Evolutionary conservation across 2,113 vertebrate species (phyloP), one percentile per base, ranked within the genome.

Genomic region (Poeciliopsis prolifica): DNA sequence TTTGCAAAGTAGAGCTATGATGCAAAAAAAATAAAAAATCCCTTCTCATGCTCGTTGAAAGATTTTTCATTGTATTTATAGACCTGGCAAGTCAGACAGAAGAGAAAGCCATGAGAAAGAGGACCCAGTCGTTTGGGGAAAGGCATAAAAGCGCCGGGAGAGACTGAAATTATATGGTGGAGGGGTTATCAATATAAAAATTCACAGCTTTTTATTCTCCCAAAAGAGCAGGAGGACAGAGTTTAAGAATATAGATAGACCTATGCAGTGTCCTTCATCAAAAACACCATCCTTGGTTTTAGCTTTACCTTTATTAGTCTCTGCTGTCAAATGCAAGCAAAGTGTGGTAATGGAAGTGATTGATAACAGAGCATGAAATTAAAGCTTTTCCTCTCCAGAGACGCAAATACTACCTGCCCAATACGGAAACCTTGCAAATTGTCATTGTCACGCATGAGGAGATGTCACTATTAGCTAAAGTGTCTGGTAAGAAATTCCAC

Each of bases 41-140:
- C 51, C 64, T 62, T 24, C 64, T 78, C 70, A 73, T 78, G 79
- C 78, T 76, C 81, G 40, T 58, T 81, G 81, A 77, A 84, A 89
- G 83, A 87, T 91, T 83, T 85, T 73, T 85, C 78, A 70, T 87
- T 80, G 83, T 86, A 87, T 89, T 91, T 86, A 86, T 89, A 88
- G 83, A 86, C 78, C 85, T 86, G 86, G 90, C 86, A 80, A 69
- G 72, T 58, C 64, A 88, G 35, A 37, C 11, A 87, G 91, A 86
- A 87, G 87, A 91, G 88, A 79, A 85, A 83, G 69, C 83, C 80
- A 74, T 73, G 75, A 86, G 75, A 74, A 84, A 81, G 85, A 89
- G 85, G 74, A 87, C 84, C 85, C 75, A 89, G 83, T 63, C 78
- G 68, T 74, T 48, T 70, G 78, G 75, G 68, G 83, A 84, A 37